Percentiles rank a stretch among this genome's conserved stretches.
phyloP scores from a whole-genome alignment of 2,113 vertebrate genomes.

The Gnathonemus echidnorhynchus region DNA sequence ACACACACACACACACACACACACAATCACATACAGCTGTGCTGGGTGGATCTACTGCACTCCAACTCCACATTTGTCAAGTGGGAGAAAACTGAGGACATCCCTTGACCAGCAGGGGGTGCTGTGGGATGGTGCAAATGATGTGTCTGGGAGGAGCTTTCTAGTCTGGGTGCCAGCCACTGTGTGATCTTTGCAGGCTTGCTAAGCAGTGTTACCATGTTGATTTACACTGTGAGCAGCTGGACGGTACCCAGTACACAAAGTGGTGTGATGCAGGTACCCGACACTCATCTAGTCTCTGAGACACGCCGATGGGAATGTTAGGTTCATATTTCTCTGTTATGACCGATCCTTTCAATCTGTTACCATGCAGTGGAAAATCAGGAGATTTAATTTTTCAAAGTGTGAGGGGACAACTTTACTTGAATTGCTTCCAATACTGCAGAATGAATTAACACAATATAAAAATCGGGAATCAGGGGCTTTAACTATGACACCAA shows the following conservation, averaged over 20 bases:
- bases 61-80: slow-evolving; percentile 36
- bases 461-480: neutral
- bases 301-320: neutral
- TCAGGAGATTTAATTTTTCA: neutral
- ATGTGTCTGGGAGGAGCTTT: neutral
- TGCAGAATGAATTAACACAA: neutral
- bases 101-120: neutral
- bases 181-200: neutral
- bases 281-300: neutral
- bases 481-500: neutral
- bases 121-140: neutral
- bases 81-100: neutral
- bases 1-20: neutral
- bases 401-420: neutral
- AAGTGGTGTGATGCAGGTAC: neutral
- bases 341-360: neutral
- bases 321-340: neutral
- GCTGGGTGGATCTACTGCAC: slow-evolving; percentile 65
- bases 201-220: neutral
- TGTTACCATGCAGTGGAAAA: neutral
- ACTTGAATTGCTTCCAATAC: neutral
- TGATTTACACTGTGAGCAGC: neutral
- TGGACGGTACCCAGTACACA: neutral
- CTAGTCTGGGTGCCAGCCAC: neutral
- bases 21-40: slow-evolving; percentile 34